Conservation (phyloP, 2,113 vertebrate species). For the Ctenodactylus gundi region DNA sequence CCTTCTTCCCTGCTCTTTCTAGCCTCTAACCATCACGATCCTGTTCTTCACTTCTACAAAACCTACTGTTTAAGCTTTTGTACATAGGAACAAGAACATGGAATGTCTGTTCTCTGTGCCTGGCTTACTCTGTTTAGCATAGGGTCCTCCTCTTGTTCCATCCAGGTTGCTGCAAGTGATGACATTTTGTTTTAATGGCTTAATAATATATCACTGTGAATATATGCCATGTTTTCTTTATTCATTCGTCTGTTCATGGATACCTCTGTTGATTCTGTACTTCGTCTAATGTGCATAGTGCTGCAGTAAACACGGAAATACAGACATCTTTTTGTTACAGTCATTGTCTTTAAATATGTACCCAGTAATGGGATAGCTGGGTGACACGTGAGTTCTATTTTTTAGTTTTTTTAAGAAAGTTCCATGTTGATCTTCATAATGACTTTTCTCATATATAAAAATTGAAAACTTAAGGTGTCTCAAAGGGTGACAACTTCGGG, state of each 20-base stretch:
- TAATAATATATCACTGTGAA: background rate
- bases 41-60: background rate
- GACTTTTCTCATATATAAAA: background rate
- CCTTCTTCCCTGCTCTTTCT: background rate
- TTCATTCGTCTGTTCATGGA: background rate
- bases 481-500: background rate
- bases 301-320: background rate
- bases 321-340: background rate
- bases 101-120: background rate
- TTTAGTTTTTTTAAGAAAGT: background rate
- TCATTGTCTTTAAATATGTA: background rate
- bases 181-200: background rate
- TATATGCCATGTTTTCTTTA: background rate
- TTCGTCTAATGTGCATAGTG: background rate
- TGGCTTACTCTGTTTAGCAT: background rate
- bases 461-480: background rate
- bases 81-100: background rate
- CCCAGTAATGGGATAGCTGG: background rate
- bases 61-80: background rate
- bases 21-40: background rate
- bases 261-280: background rate
- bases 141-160: background rate
- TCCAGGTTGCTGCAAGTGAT: background rate
- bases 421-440: background rate
- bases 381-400: background rate